Percentiles rank a stretch among this genome's conserved stretches.
Evolutionary conservation across 1,140 invertebrate species (phyloP).

Genomic region (Penaeus japonicus): DNA sequence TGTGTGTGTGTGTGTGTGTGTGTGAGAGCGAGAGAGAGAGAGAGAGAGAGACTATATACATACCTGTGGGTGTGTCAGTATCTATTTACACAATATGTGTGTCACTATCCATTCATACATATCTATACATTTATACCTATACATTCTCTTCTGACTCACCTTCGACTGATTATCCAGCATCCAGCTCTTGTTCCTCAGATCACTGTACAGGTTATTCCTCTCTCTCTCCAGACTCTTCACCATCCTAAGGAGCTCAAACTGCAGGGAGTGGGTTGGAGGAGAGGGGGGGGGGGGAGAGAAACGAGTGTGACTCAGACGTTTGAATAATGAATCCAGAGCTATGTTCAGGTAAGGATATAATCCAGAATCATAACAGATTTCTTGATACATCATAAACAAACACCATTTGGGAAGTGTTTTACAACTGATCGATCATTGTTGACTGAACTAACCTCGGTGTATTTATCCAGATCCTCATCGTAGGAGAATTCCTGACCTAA

Average conservation of each 20-base stretch:
- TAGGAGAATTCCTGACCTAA: constrained; percentile 34
- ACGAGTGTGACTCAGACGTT: background rate
- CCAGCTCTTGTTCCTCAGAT: constrained; percentile 55
- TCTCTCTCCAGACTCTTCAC: constrained; percentile 52
- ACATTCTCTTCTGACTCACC: background rate
- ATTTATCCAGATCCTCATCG: constrained; percentile 31
- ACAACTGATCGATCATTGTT: background rate
- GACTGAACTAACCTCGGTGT: constrained; percentile 9
- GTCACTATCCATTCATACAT: too few relatives aligned
- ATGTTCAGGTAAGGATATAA: background rate
- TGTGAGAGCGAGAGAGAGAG: too few relatives aligned
- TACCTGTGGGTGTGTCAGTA: too few relatives aligned
- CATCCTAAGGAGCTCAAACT: constrained; percentile 53
- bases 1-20: too few relatives aligned
- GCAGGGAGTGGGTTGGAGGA: too few relatives aligned
- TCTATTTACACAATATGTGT: too few relatives aligned
- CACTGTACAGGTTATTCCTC: constrained; percentile 55
- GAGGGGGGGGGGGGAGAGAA: background rate
- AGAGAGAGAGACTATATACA: too few relatives aligned
- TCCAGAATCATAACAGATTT: background rate
- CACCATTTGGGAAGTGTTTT: background rate
- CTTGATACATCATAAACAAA: background rate
- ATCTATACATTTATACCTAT: too few relatives aligned
- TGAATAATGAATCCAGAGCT: background rate
- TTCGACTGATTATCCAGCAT: constrained; percentile 56